These are phyloP conservation scores for Epirrita christyi DNA, from an alignment of 2,888 invertebrate species.

Conservation along the genomic window DNA sequence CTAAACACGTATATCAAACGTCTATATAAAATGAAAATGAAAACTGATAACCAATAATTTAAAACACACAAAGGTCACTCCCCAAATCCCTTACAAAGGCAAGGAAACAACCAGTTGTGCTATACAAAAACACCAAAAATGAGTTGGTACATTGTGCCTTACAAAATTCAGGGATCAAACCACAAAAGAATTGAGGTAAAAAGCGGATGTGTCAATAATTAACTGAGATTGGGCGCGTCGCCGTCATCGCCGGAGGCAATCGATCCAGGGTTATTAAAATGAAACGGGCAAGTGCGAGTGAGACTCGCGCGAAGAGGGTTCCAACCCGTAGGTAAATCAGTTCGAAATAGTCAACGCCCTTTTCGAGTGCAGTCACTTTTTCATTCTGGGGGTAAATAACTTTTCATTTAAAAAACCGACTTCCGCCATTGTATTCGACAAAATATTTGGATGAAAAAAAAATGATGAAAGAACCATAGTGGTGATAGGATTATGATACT, in stretches of 20 bases:
- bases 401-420: too few species aligned
- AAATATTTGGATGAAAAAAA: too few species aligned
- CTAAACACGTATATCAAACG: slow-evolving; percentile 6
- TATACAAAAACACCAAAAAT: slow-evolving; percentile 13
- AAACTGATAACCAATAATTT: slow-evolving; percentile 38
- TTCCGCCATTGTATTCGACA: too few species aligned
- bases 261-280: slow-evolving; percentile 68
- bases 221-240: slow-evolving; percentile 74
- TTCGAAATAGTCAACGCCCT: too few species aligned
- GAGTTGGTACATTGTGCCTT: slow-evolving; percentile 3
- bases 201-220: slow-evolving; percentile 84
- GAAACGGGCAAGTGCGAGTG: slow-evolving; percentile 39
- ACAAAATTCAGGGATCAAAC: slow-evolving; percentile 13
- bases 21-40: slow-evolving; percentile 6
- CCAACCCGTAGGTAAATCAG: too few species aligned
- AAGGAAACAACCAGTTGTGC: slow-evolving; percentile 27
- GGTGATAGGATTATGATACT: too few species aligned
- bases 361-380: too few species aligned
- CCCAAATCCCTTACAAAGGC: slow-evolving; percentile 21
- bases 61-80: slow-evolving; percentile 14
- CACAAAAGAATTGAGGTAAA: slow-evolving; percentile 48
- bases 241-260: slow-evolving; percentile 75
- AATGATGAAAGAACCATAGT: too few species aligned
- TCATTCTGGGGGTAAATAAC: too few species aligned
- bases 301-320: too few species aligned